Percentiles rank a stretch among this genome's conserved stretches.
Evolutionary conservation across 2,888 invertebrate genomes (phyloP).

Genomic region (Leptinotarsa haldemani): DNA sequence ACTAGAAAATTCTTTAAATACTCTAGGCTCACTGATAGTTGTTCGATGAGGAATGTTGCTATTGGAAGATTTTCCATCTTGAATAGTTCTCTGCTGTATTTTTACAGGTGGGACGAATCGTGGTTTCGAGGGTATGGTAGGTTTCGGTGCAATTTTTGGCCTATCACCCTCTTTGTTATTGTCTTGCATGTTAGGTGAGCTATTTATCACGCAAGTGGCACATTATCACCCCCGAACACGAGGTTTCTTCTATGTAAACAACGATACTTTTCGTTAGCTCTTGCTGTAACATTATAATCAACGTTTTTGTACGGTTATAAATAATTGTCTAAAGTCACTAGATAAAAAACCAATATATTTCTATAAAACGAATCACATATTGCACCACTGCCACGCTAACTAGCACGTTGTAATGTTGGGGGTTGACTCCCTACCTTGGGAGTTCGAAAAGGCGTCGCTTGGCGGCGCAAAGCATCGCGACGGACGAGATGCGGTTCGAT

Average conservation of each 20-base stretch:
- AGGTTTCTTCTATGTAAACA: conserved; percentile 17
- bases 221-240: conserved; percentile 35
- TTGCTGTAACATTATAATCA: not conserved
- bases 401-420: conserved; percentile 63
- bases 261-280: not conserved
- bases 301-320: not conserved
- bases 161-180: conserved; percentile 55
- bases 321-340: conserved; percentile 19
- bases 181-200: conserved; percentile 55
- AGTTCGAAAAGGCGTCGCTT: conserved; percentile 59
- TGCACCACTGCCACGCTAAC: conserved; percentile 59
- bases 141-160: conserved; percentile 63
- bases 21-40: conserved; percentile 35
- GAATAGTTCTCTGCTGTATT: conserved; percentile 48
- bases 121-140: conserved; percentile 62
- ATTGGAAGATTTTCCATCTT: conserved; percentile 41
- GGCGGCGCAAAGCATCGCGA: conserved; percentile 61
- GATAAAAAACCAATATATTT: conserved; percentile 19
- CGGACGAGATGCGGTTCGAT: conserved; percentile 55
- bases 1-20: conserved; percentile 39
- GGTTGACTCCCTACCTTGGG: conserved; percentile 64
- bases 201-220: conserved; percentile 31
- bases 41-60: conserved; percentile 29
- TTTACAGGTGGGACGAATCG: conserved; percentile 65
- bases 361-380: conserved; percentile 35